Evolutionary conservation across 1,140 invertebrate species (phyloP).

Genomic region (Euglossa dilemma): DNA sequence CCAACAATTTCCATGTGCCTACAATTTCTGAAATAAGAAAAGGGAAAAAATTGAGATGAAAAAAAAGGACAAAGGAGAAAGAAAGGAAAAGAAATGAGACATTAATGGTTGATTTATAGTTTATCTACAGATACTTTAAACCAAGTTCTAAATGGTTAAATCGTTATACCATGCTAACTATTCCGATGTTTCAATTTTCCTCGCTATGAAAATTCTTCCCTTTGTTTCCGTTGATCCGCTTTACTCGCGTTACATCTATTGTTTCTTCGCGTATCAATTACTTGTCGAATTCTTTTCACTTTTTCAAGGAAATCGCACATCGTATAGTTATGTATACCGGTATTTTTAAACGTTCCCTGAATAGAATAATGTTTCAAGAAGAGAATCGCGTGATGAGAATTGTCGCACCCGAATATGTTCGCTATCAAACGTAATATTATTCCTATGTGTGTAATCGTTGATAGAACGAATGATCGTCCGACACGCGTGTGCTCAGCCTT

Average conservation of each 20-base stretch:
- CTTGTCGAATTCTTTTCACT: not conserved
- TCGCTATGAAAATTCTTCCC: too few species aligned
- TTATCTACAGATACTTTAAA: not conserved
- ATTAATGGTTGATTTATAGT: not conserved
- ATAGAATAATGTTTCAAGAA: slow-evolving; percentile 3
- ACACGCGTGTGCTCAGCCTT: not conserved
- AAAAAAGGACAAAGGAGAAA: too few species aligned
- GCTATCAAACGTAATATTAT: not conserved
- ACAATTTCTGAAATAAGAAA: too few species aligned
- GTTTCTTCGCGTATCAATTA: not conserved
- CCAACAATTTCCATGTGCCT: too few species aligned
- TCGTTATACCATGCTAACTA: not conserved
- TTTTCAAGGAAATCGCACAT: slow-evolving; percentile 2
- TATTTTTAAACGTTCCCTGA: slow-evolving; percentile 28
- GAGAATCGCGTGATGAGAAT: slow-evolving; percentile 21
- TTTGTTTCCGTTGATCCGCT: too few species aligned
- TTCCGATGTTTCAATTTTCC: not conserved
- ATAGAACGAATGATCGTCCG: not conserved
- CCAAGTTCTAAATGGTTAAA: not conserved
- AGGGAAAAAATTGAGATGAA: too few species aligned
- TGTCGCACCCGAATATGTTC: not conserved
- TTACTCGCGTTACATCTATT: not conserved
- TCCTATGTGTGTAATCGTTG: not conserved
- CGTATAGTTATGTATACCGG: not conserved
- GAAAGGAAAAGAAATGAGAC: too few species aligned